Base-by-base conservation (phyloP, 1,140 invertebrate genomes). In the Pantala flavescens region DNA sequence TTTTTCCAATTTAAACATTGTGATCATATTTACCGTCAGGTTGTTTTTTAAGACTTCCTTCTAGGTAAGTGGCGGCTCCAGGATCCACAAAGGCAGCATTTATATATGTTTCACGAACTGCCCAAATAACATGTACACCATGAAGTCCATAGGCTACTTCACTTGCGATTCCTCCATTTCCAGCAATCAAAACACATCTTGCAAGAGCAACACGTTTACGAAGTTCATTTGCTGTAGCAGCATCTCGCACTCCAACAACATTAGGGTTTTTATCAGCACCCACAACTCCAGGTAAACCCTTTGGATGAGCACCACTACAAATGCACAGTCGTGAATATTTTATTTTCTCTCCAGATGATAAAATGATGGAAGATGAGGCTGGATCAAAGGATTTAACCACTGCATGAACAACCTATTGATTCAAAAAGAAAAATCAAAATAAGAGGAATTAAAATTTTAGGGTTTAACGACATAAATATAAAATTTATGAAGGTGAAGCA, bases 101-200 rank as follows among this genome's bases (percentile, higher is more conserved):
- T 78, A 98, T 96, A 77, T 95, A 93, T 77, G 90, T 87, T 85
- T 99, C 94, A 82, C 95, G 96, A 14, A 99, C 91, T 0, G 93
- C 88, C 98, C 98, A 99, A 43, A 97, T 84, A 24, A 72, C 71
- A 14, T 72, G 71, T 73, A 96, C 87, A 23, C 90, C 89, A 81
- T 89, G 84, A 21, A 97, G 87, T 81, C 97, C 93, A 82, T 97
- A 90, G 75, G 96, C 91, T 77, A 99, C 84, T 86, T 99, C 97
- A 73, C 95, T 97, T 24, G 97, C 97, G 79, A 99, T 99, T 10
- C 97, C 97, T 43, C 97, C 97, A 87, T 99, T 99, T 24, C 97
- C 97, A 71, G 98, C 86, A 71, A 99, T 87, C 0, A 94, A 80
- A 77, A 98, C 87, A 84, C 87, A 88, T 77, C 85, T 87, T 0